These are phyloP conservation scores for Macropodus opercularis DNA, from an alignment of 2,797 vertebrate species.

Conservation along the genomic window DNA sequence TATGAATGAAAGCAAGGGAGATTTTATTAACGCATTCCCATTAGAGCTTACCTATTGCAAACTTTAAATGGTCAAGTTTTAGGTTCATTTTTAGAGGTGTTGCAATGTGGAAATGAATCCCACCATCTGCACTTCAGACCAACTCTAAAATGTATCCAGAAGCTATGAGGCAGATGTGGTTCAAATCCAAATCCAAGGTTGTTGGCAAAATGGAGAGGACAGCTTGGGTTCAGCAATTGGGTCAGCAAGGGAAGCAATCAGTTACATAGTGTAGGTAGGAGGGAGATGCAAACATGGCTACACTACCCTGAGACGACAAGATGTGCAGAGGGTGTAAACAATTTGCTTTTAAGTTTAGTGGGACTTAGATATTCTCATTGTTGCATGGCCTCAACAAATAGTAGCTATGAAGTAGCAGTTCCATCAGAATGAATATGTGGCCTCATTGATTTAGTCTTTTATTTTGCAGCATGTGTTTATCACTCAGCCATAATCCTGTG, in stretches of 20 bases:
- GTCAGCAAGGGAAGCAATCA: slow-evolving; percentile 33
- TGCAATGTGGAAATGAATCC: slow-evolving; percentile 22
- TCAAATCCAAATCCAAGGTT: slow-evolving; percentile 45
- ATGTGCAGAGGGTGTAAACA: slow-evolving; percentile 17
- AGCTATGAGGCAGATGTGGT: slow-evolving; percentile 54
- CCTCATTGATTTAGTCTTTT: slow-evolving; percentile 52
- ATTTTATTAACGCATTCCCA: too few species aligned
- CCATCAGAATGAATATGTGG: slow-evolving; percentile 56
- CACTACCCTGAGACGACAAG: slow-evolving; percentile 32
- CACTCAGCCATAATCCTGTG: slow-evolving; percentile 28
- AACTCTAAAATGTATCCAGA: slow-evolving; percentile 51
- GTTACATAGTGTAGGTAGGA: slow-evolving; percentile 14
- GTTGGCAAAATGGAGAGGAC: slow-evolving; percentile 45
- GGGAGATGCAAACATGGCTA: slow-evolving; percentile 33
- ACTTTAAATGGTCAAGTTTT: slow-evolving; percentile 33
- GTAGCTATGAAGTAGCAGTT: slow-evolving; percentile 47
- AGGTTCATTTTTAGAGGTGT: slow-evolving; percentile 12
- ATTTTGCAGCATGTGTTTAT: slow-evolving; percentile 55
- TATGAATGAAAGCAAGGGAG: too few species aligned
- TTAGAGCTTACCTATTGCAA: slow-evolving; percentile 33
- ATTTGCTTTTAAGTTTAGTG: slow-evolving; percentile 25
- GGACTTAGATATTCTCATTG: slow-evolving; percentile 10
- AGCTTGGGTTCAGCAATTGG: slow-evolving; percentile 48
- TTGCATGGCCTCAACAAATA: slow-evolving; percentile 27
- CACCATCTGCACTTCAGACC: slow-evolving; percentile 47